phyloP scores from a whole-genome alignment of 2,888 invertebrate species.

The Morpho deidamia region DNA sequence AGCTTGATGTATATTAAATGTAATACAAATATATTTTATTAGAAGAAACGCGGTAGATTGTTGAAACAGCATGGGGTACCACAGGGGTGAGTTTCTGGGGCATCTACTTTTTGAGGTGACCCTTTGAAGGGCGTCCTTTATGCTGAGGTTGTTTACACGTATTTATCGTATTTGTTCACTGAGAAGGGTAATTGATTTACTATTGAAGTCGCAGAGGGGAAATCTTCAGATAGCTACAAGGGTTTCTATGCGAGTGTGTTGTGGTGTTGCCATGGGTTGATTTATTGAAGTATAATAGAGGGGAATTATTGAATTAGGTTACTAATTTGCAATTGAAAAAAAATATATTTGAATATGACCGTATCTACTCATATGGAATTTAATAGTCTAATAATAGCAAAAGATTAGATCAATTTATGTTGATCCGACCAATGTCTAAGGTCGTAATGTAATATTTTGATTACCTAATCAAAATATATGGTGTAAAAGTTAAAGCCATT shows the following conservation, averaged over 20 bases:
- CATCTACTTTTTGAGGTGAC: constrained; percentile 51
- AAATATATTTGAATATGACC: constrained; percentile 1
- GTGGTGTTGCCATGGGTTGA: constrained; percentile 19
- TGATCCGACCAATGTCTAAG: not conserved
- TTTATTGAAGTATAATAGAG: too few species aligned
- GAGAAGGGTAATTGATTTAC: constrained; percentile 49
- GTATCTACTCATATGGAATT: not conserved
- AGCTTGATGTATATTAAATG: constrained; percentile 33
- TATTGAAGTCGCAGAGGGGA: constrained; percentile 44
- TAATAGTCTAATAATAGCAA: not conserved
- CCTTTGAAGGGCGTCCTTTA: constrained; percentile 55
- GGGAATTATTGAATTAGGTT: constrained; percentile 24
- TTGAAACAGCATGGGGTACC: constrained; percentile 31
- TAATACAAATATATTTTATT: constrained; percentile 4
- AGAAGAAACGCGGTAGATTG: constrained; percentile 12
- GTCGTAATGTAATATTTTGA: not conserved
- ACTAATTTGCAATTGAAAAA: constrained; percentile 23
- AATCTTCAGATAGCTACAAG: constrained; percentile 29
- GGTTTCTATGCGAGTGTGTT: constrained; percentile 18
- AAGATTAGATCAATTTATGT: not conserved
- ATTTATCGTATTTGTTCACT: constrained; percentile 32
- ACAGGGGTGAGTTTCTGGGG: constrained; percentile 41
- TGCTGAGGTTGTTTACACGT: constrained; percentile 47
- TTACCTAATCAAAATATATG: not conserved
- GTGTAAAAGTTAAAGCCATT: too few species aligned